A percentile compares a stretch with the other conserved stretches of the same genome.
These are phyloP conservation scores for Brachionus calyciflorus DNA, from an alignment of 1,140 invertebrate species.

Conservation along the genomic window DNA sequence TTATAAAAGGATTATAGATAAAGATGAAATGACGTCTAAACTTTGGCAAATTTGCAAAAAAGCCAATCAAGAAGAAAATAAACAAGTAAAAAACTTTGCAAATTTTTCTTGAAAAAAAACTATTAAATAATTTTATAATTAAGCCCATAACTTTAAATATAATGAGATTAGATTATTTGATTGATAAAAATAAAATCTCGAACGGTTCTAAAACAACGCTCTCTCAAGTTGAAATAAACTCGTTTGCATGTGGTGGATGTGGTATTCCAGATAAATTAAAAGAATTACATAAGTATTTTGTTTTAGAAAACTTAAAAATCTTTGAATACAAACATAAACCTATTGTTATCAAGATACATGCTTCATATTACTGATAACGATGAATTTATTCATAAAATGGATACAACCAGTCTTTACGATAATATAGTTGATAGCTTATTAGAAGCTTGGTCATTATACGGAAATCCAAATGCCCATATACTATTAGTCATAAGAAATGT, in stretches of 20 bases:
- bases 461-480: neutral
- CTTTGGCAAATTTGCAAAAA: constrained; percentile 6
- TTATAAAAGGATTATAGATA: neutral
- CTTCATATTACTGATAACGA: neutral
- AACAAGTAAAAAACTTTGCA: no score
- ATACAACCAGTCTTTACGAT: neutral
- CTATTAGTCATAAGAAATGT: constrained; percentile 5
- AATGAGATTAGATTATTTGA: constrained; percentile 18
- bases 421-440: neutral
- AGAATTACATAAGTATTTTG: neutral
- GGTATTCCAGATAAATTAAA: neutral
- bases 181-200: neutral
- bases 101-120: no score
- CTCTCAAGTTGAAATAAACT: constrained; percentile 32
- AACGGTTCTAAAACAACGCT: neutral
- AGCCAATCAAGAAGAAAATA: neutral
- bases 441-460: neutral
- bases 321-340: neutral
- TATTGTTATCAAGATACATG: neutral
- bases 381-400: neutral
- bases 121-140: no score
- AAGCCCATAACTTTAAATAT: constrained; percentile 14
- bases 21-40: neutral
- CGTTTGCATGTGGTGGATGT: constrained; percentile 4
- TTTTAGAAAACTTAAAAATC: neutral